A percentile compares a stretch with the other conserved stretches of the same genome.
Conservation (phyloP, 2,113 vertebrate species). For the Thunnus thynnus region DNA sequence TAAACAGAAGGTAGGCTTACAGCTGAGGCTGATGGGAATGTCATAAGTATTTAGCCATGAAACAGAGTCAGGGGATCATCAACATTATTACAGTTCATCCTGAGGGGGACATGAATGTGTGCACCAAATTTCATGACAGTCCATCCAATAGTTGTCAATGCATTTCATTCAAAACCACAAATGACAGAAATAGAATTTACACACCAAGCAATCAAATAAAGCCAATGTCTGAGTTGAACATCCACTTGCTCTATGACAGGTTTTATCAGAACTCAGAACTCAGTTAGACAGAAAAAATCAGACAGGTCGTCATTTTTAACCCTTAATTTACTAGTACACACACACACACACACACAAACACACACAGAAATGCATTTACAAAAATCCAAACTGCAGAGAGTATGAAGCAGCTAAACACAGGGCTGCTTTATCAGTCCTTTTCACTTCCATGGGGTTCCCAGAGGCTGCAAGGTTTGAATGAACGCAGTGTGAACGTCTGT, state of each 20-base stretch:
- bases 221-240: too few relatives aligned
- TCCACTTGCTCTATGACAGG: too few relatives aligned
- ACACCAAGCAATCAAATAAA: too few relatives aligned
- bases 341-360: background rate
- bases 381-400: background rate
- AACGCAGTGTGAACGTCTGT: slow-evolving; percentile 26
- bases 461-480: slow-evolving; percentile 22
- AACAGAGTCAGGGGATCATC: too few relatives aligned
- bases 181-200: too few relatives aligned
- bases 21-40: too few relatives aligned
- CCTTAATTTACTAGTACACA: background rate
- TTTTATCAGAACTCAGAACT: background rate
- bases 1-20: too few relatives aligned
- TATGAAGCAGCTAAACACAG: slow-evolving; percentile 2
- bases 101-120: too few relatives aligned
- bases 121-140: too few relatives aligned
- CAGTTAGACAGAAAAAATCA: background rate
- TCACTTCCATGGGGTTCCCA: slow-evolving; percentile 27
- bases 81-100: too few relatives aligned
- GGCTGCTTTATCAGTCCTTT: slow-evolving; percentile 34
- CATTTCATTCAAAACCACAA: background rate
- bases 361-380: slow-evolving; percentile 7
- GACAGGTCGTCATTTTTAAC: background rate
- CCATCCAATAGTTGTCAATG: background rate
- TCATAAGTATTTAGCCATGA: too few relatives aligned